Percentiles rank a stretch among this genome's conserved stretches.
Conservation (phyloP, 2,113 vertebrate species). For the Desmodus rotundus region DNA sequence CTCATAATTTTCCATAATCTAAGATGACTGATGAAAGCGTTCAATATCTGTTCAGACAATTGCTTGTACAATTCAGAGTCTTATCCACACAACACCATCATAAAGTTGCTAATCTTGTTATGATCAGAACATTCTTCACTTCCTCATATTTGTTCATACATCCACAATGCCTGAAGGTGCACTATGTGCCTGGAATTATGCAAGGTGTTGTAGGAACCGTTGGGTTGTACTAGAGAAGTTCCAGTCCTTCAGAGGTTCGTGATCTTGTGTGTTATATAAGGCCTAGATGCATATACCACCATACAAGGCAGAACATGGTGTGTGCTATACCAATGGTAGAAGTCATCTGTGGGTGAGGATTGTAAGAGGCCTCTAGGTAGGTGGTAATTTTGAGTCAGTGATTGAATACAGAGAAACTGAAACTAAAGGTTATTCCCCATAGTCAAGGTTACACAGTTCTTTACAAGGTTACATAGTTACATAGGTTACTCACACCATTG, state of each 20-base stretch:
- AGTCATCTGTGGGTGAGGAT: background rate
- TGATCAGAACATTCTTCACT: background rate
- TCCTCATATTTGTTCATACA: background rate
- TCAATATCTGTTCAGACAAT: background rate
- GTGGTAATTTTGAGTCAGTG: background rate
- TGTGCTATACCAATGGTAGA: background rate
- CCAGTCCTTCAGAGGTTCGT: background rate
- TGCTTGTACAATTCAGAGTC: background rate
- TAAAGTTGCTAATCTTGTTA: background rate
- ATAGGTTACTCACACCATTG: no score
- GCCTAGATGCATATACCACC: no score
- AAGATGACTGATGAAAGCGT: background rate
- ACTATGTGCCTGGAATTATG: background rate
- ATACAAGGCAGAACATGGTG: background rate
- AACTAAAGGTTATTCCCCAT: background rate
- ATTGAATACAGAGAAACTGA: background rate
- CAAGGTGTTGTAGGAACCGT: background rate
- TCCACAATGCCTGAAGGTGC: background rate
- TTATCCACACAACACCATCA: background rate
- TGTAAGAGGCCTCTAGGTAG: background rate
- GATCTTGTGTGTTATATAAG: background rate
- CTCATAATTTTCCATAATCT: background rate
- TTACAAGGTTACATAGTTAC: no score
- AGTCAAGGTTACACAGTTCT: background rate
- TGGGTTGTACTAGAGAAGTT: background rate